Conservation (phyloP, 2,797 vertebrate species). For the Coregonus ussuriensis region DNA sequence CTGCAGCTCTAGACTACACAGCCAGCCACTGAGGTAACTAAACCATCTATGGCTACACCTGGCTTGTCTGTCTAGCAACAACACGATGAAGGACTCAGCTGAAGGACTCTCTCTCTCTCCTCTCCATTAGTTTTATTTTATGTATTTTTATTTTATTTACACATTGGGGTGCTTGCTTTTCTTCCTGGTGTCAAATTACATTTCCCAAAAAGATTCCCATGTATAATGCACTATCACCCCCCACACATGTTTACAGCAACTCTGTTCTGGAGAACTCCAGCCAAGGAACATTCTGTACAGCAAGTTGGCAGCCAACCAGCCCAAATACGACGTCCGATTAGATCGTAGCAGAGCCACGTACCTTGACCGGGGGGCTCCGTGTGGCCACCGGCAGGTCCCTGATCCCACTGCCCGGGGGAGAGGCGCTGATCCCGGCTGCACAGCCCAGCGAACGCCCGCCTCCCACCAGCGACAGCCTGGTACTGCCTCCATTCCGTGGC, state of each 20-base stretch:
- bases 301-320: constrained; percentile 1
- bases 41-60: neutral
- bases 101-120: constrained; percentile 9
- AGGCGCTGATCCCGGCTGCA: constrained; percentile 76
- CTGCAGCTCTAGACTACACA: constrained; percentile 1
- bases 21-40: neutral
- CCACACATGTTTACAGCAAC: neutral
- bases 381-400: constrained; percentile 75
- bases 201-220: neutral
- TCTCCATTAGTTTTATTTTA: too few species aligned
- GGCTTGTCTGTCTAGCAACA: constrained; percentile 11
- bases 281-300: constrained; percentile 3
- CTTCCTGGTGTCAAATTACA: constrained; percentile 13
- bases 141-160: neutral
- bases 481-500: constrained; percentile 73
- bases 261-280: neutral
- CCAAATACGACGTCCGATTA: neutral
- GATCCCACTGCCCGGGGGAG: constrained; percentile 74
- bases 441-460: constrained; percentile 71
- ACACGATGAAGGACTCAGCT: constrained; percentile 22
- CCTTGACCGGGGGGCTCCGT: constrained; percentile 81
- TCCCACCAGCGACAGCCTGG: constrained; percentile 62
- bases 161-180: neutral
- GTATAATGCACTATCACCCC: neutral
- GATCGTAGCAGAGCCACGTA: constrained; percentile 46